Conservation (phyloP, 2,797 vertebrate species). For the Gila robusta region DNA sequence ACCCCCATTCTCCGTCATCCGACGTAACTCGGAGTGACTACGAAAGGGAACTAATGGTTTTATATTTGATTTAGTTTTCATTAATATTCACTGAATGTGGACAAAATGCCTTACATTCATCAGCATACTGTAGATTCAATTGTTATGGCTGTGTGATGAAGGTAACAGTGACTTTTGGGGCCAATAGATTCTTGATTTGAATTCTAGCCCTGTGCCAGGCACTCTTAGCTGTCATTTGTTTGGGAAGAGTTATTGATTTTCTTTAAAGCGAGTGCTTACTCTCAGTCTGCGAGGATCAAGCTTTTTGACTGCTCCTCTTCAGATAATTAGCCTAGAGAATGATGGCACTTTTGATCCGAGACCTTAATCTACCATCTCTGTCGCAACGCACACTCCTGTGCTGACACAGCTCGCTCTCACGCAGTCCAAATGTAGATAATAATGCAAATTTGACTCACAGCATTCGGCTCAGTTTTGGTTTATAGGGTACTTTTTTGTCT, state of each 20-base stretch:
- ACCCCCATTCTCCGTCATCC: no score
- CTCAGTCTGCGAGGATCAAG: slow-evolving; percentile 52
- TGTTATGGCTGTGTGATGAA: slow-evolving; percentile 37
- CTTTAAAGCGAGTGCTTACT: slow-evolving; percentile 61
- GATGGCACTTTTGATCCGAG: slow-evolving; percentile 53
- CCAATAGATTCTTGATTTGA: slow-evolving; percentile 53
- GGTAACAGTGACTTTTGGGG: slow-evolving; percentile 52
- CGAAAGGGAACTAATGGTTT: neutral
- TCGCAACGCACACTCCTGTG: slow-evolving; percentile 3
- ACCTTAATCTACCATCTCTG: slow-evolving; percentile 32
- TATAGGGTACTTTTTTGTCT: neutral
- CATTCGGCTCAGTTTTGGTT: slow-evolving; percentile 2
- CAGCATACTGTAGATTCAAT: neutral
- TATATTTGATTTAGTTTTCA: neutral
- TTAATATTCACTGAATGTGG: neutral
- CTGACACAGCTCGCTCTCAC: neutral
- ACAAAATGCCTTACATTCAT: neutral
- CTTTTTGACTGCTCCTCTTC: slow-evolving; percentile 56
- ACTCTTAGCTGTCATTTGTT: slow-evolving; percentile 59
- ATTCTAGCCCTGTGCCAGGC: slow-evolving; percentile 46
- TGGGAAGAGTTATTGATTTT: slow-evolving; percentile 64
- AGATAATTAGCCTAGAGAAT: slow-evolving; percentile 54
- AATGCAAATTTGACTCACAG: slow-evolving; percentile 3
- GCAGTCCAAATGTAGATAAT: slow-evolving; percentile 8
- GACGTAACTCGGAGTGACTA: no score